phyloP scores from a whole-genome alignment of 2,797 vertebrate genomes.

The Spinus pinus region DNA sequence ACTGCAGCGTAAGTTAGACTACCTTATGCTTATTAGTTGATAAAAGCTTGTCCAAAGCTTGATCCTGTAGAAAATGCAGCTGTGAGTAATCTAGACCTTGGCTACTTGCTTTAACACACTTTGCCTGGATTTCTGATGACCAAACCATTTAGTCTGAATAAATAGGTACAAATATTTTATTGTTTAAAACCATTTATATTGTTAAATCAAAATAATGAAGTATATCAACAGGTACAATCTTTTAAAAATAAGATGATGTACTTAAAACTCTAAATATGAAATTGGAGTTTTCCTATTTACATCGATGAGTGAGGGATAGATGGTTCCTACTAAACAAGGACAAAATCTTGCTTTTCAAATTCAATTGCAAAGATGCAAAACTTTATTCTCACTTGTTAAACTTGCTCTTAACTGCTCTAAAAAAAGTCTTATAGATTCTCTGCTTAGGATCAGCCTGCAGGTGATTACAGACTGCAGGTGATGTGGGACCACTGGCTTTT shows the following conservation, averaged over 20 bases:
- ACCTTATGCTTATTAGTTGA: not conserved
- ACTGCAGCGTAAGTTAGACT: not conserved
- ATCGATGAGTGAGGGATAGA: not conserved
- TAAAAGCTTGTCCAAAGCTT: not conserved
- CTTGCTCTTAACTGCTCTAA: not conserved
- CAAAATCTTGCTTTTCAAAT: not conserved
- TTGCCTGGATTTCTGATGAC: not conserved
- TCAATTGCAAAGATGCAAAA: not conserved
- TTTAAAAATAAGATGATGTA: not conserved
- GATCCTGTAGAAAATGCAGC: not conserved
- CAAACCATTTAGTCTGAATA: not conserved
- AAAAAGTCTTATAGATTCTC: not conserved
- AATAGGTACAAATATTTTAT: not conserved
- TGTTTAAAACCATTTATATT: not conserved
- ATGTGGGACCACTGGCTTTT: not conserved
- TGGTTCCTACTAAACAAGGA: not conserved
- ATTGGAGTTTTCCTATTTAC: not conserved
- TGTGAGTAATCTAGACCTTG: not conserved
- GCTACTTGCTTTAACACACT: not conserved
- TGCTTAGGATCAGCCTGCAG: not conserved
- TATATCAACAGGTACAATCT: not conserved
- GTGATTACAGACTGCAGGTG: not conserved
- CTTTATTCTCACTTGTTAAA: not conserved
- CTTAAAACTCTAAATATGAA: not conserved
- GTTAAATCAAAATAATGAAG: not conserved